phyloP scores from a whole-genome alignment of 2,113 vertebrate species.

The Bos taurus region ARS-UCD2.0 NC_037334.1:67987501-67988000 shows the following conservation, averaged over 20 bases:
- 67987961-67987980: constrained; percentile 78
- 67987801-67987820: constrained; percentile 46
- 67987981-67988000: constrained; percentile 80
- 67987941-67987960: constrained; percentile 71
- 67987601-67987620: background rate
- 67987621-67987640: too few relatives aligned
- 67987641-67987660: background rate
- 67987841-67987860: constrained; percentile 50
- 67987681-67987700: background rate
- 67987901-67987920: constrained; percentile 55
- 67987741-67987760: background rate
- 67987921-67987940: constrained; percentile 63
- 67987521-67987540: background rate
- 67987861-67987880: constrained; percentile 56
- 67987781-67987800: constrained; percentile 13
- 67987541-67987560: background rate
- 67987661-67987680: background rate
- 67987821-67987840: constrained; percentile 29
- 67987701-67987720: background rate
- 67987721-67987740: background rate
- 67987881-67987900: constrained; percentile 62
- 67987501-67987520: background rate
- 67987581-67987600: background rate
- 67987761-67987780: background rate
- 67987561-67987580: background rate